Base-by-base conservation (phyloP, 2,888 invertebrate genomes). In the Linnaemya tessellans region DNA sequence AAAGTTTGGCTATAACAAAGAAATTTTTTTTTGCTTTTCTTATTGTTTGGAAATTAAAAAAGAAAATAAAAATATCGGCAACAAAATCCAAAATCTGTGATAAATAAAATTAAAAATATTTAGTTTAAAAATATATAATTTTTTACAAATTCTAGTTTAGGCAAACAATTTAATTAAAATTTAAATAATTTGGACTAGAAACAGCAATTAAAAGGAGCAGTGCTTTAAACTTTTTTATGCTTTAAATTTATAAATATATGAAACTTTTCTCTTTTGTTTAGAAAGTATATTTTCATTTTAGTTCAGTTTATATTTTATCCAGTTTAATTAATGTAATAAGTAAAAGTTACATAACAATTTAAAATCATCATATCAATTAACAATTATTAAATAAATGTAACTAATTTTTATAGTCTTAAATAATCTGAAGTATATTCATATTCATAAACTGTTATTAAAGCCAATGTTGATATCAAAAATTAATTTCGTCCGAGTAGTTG, bases 51-150 rank as follows among this genome's bases (percentile, higher is more conserved):
- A 79, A 64, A 25, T 75, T 64, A 43, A 22, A 3, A 25, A 64
- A 43, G 7, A 3, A n/a, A n/a, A n/a, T n/a, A n/a, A 54, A 54
- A 64, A 74, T 70, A 83, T 83, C 65, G 82, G 77, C 77, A 65
- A 75, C 78, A 82, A 79, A 85, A 85, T 85, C 67, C 67, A 85
- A 82, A 85, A 85, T 85, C 85, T 85, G 85, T 85, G 85, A 85
- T 85, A 85, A 74, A 64, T 75, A 58, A 85, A 62, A 49, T 11
- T 60, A 11, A 58, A 67, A 70, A 79, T 60, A 75, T 75, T 85
- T 85, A 85, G 74, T 85, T 80, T 58, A 22, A 68, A 80, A 67
- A 35, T 43, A 78, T 71, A 58, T 75, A 49, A 77, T 58, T 46
- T 78, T 82, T 79, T 81, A 68, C 35, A 70, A 80, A 79, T 75